phyloP scores from a whole-genome alignment of 2,888 invertebrate genomes.

The Lithodes maja region DNA sequence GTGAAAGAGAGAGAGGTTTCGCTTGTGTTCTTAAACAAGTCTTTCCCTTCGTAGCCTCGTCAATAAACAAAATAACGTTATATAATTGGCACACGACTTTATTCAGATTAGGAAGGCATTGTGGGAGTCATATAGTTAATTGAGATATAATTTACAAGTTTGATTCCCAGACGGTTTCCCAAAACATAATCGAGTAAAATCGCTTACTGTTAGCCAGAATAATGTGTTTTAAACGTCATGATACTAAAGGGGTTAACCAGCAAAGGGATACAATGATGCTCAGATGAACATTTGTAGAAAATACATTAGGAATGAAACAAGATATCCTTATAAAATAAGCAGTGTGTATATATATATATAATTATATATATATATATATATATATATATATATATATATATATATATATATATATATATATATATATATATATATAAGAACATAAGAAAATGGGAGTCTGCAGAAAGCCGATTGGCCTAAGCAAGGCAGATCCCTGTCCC shows the following conservation, averaged over 20 bases:
- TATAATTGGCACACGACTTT: no score
- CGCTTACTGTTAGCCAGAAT: not conserved
- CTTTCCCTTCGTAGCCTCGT: no score
- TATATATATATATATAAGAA: not conserved
- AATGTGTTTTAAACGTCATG: not conserved
- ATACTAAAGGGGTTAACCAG: not conserved
- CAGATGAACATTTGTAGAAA: not conserved
- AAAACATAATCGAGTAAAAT: not conserved
- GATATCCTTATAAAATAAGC: not conserved
- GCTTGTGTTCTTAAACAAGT: no score
- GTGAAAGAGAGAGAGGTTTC: not conserved
- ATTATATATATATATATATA: not conserved
- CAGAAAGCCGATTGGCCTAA: no score
- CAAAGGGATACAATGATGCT: not conserved
- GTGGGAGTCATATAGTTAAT: no score
- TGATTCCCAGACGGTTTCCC: no score
- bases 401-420: constrained; percentile 1
- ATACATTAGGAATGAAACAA: not conserved
- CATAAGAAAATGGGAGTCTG: not conserved
- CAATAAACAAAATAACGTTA: no score
- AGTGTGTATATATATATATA: not conserved
- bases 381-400: constrained; percentile 1
- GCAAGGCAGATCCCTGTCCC: no score
- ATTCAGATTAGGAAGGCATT: no score
- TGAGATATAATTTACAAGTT: no score